Evolutionary conservation across 2,797 vertebrate genomes (phyloP), one percentile per base, ranked within the genome.

Genomic region (Garrulus glandarius): DNA sequence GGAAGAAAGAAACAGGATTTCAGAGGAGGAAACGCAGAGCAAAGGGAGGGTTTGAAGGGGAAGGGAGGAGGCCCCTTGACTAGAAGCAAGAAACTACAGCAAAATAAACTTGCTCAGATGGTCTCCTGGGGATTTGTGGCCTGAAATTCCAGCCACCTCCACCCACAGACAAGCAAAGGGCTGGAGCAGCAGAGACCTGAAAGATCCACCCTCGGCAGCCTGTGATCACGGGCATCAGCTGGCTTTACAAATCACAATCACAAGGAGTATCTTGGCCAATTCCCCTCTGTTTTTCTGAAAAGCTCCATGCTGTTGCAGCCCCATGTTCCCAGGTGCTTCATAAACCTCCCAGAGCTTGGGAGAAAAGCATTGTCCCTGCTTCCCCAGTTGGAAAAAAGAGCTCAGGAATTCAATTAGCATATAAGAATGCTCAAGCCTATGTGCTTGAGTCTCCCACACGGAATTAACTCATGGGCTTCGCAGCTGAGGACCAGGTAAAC

Each of bases 1-100:
- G 65, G 32, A 93, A 91, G 89, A 91, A 49, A 70, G 75, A 90
- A 94, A 87, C 13, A 15, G 72, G 56, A 74, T 74, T 49, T 71
- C 3, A 12, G 80, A 27, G n/a, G 63, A 90, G 32, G 82, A 91
- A 87, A 34, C 0, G 2, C 84, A 77, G 13, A 52, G 79, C 64
- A 78, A 34, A 60, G 53, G 53, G 88, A 78, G 27, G 29, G 29
- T 77, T 81, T 82, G 41, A 74, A 88, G 47, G 53, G 52, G 24
- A 89, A 89, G 52, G 46, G 49, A 81, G 82, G 44, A 88, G 37
- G 14, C 41, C 7, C 60, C 72, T 63, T 15, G 27, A 57, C 59
- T 30, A 50, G 49, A 79, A 75, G 63, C 67, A 76, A 79, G 49
- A 68, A 71, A 22, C 16, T 41, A 26, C 2, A 65, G 53, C 50